Conservation (phyloP, 2,888 invertebrate genomes). For the Mimachlamys varia region DNA sequence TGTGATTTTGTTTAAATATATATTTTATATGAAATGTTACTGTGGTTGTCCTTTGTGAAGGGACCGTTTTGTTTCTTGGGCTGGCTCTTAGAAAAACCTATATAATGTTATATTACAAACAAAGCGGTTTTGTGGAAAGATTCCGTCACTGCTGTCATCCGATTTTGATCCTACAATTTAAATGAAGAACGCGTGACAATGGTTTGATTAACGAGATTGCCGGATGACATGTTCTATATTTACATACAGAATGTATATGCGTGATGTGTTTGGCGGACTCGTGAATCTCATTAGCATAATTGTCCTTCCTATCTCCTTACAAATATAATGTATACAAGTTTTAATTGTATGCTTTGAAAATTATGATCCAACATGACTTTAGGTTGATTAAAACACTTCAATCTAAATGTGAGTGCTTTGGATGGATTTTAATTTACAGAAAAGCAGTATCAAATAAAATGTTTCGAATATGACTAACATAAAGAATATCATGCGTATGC, state of each 20-base stretch:
- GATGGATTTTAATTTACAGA: too few relatives aligned
- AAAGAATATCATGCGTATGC: too few relatives aligned
- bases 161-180: not conserved
- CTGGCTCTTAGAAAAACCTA: too few relatives aligned
- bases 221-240: not conserved
- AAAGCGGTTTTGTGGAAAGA: not conserved
- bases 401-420: too few relatives aligned
- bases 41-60: too few relatives aligned
- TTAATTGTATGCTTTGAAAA: not conserved
- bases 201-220: not conserved
- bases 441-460: too few relatives aligned
- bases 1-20: too few relatives aligned
- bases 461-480: too few relatives aligned
- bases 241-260: not conserved
- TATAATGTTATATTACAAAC: not conserved
- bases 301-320: not conserved
- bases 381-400: too few relatives aligned
- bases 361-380: not conserved
- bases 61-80: too few relatives aligned
- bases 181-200: not conserved
- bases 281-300: conserved; percentile 6
- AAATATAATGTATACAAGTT: not conserved
- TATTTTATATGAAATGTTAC: too few relatives aligned
- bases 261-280: not conserved
- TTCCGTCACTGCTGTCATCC: not conserved